Evolutionary conservation across 2,797 vertebrate species (phyloP).

Genomic region (Pantherophis vulpinus): DNA sequence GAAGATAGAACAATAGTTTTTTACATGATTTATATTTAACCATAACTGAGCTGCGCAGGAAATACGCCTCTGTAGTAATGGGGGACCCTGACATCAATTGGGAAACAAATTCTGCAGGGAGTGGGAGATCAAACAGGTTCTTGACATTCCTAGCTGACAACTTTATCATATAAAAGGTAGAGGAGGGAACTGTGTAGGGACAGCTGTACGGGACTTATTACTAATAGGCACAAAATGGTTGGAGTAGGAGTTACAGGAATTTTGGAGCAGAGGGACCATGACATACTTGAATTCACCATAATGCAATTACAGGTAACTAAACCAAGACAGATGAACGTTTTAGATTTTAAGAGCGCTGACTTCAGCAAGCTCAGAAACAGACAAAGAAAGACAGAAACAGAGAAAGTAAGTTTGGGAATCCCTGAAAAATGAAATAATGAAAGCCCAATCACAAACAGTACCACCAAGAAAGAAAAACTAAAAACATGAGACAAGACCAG

Average conservation of each 20-base stretch:
- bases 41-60: not conserved
- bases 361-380: not conserved
- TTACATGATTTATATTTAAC: not conserved
- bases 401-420: not conserved
- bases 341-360: not conserved
- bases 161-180: not conserved
- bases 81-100: not conserved
- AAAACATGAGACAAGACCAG: not conserved
- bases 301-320: not conserved
- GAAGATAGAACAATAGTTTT: not conserved
- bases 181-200: not conserved
- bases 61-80: not conserved
- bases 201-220: not conserved
- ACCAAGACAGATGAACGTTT: not conserved
- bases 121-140: not conserved
- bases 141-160: not conserved
- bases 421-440: not conserved
- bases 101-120: not conserved
- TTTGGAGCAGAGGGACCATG: not conserved
- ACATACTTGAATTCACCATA: not conserved
- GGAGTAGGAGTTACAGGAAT: not conserved
- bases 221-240: not conserved
- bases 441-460: not conserved
- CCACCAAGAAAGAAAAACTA: not conserved
- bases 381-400: not conserved